These are phyloP conservation scores for Pionites leucogaster DNA, from an alignment of 2,113 vertebrate genomes.

Conservation along the genomic window DNA sequence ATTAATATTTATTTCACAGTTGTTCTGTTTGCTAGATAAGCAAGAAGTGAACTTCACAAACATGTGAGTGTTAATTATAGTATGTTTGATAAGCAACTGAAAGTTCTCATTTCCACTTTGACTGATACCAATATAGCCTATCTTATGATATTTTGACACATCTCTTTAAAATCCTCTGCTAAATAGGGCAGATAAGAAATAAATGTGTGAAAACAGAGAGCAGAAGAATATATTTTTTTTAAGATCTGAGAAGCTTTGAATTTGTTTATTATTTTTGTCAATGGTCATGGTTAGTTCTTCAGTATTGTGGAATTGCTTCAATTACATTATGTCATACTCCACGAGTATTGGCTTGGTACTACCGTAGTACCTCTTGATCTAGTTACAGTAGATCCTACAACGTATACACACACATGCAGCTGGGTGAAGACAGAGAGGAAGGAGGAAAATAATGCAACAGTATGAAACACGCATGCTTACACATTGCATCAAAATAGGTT, in stretches of 20 bases:
- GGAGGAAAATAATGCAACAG: background rate
- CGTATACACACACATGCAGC: fast-evolving
- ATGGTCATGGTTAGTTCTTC: background rate
- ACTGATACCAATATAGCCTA: background rate
- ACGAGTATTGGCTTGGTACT: background rate
- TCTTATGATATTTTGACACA: constrained; percentile 19
- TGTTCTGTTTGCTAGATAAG: background rate
- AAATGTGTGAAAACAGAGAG: background rate
- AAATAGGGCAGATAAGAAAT: background rate
- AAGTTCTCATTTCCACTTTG: constrained; percentile 37
- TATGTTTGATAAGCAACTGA: constrained; percentile 4
- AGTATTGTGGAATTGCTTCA: background rate
- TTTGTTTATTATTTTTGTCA: background rate
- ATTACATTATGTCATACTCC: background rate
- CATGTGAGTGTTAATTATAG: constrained; percentile 2
- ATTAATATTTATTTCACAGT: constrained; percentile 53
- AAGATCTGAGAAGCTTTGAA: background rate
- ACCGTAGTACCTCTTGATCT: background rate
- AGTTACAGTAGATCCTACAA: background rate
- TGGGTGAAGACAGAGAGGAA: background rate
- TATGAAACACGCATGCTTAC: background rate
- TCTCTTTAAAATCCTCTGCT: background rate
- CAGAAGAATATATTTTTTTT: background rate
- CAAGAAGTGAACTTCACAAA: background rate
- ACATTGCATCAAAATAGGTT: background rate